Percentiles rank a stretch among this genome's conserved stretches.
These are phyloP conservation scores for Teleiodes luculella DNA, from an alignment of 2,888 invertebrate species.

Conservation along the genomic window DNA sequence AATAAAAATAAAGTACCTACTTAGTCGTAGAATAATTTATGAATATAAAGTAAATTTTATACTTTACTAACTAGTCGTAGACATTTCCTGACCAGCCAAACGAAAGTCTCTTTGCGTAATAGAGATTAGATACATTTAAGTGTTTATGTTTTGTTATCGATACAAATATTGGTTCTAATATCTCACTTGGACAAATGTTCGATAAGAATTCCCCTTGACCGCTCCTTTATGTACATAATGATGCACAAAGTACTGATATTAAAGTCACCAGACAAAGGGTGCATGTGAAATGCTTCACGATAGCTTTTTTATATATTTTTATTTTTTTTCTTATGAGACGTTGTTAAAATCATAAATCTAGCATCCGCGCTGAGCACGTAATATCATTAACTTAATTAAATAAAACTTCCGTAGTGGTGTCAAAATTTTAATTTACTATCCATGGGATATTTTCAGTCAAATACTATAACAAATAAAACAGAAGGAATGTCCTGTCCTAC, in stretches of 20 bases:
- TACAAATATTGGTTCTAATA: constrained; percentile 21
- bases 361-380: no score
- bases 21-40: no score
- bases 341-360: no score
- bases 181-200: constrained; percentile 8
- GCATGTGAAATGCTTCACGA: no score
- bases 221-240: constrained; percentile 24
- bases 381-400: neutral
- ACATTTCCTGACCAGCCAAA: neutral
- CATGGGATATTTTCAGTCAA: neutral
- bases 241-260: no score
- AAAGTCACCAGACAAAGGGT: no score
- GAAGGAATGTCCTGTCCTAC: neutral
- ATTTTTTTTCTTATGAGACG: no score
- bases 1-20: no score
- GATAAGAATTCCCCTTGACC: constrained; percentile 32
- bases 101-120: neutral
- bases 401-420: neutral
- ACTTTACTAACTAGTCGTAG: neutral
- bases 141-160: constrained; percentile 14
- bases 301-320: no score
- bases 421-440: neutral
- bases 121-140: constrained; percentile 1
- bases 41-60: no score
- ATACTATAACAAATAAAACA: neutral